Evolutionary conservation across 1,140 invertebrate genomes (phyloP).

Genomic region (Aphis craccivora): DNA sequence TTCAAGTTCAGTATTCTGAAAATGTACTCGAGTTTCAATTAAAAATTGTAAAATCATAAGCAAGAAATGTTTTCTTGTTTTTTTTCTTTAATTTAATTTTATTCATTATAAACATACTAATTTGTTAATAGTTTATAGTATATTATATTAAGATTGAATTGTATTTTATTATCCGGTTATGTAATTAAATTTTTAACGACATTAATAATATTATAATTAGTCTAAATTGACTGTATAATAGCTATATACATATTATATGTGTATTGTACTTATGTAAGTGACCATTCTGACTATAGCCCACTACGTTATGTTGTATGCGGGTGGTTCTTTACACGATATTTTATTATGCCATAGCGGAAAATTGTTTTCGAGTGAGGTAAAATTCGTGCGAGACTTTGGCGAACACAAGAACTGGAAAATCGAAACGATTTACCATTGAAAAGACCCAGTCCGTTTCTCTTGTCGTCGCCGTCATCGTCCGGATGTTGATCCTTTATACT

Average conservation of each 20-base stretch:
- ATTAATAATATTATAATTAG: neutral
- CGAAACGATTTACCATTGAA: slow-evolving; percentile 5
- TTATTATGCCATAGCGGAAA: neutral
- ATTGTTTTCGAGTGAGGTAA: neutral
- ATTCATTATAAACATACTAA: neutral
- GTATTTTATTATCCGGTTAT: neutral
- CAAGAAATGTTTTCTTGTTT: fast-evolving
- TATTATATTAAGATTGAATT: neutral
- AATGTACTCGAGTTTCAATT: neutral
- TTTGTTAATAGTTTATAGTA: neutral
- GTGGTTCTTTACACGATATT: neutral
- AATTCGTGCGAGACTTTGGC: neutral
- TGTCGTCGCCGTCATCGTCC: neutral
- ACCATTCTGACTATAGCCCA: neutral
- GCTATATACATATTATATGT: neutral
- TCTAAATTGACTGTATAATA: neutral
- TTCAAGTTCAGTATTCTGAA: neutral
- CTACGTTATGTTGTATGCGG: neutral
- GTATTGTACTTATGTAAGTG: neutral
- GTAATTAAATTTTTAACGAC: neutral
- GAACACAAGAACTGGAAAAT: neutral
- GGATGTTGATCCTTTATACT: slow-evolving; percentile 28
- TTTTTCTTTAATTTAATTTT: neutral
- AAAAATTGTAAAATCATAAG: neutral
- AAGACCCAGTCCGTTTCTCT: neutral